A percentile compares a stretch with the other conserved stretches of the same genome.
Conservation (phyloP, 2,888 invertebrate genomes). For the Stenoptilia bipunctidactyla region DNA sequence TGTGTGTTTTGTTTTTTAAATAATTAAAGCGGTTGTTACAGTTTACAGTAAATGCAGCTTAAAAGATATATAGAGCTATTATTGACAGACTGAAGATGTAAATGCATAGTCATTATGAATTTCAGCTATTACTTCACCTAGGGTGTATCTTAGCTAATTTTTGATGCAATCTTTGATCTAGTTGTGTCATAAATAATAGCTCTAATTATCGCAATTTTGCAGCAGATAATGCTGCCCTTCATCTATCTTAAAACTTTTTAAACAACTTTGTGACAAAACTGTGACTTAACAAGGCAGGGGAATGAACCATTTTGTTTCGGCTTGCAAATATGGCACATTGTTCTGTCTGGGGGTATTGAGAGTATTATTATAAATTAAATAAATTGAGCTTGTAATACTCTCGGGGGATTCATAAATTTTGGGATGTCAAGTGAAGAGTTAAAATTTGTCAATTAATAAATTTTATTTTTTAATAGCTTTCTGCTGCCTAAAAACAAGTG, state of each 20-base stretch:
- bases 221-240: neutral
- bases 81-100: neutral
- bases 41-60: neutral
- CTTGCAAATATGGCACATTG: constrained; percentile 48
- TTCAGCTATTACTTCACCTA: too few relatives aligned
- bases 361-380: constrained; percentile 26
- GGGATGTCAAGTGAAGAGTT: constrained; percentile 68
- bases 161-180: too few relatives aligned
- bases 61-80: neutral
- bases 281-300: constrained; percentile 48
- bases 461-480: constrained; percentile 4
- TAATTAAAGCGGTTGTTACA: neutral
- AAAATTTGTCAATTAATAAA: constrained; percentile 29
- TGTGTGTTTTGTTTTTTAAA: neutral
- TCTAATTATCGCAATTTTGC: neutral
- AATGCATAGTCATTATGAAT: too few relatives aligned
- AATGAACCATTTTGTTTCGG: constrained; percentile 46
- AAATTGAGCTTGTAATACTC: constrained; percentile 24
- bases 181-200: neutral
- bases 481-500: neutral
- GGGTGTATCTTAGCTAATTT: too few relatives aligned
- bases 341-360: constrained; percentile 40
- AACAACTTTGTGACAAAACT: constrained; percentile 19
- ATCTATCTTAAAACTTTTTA: neutral
- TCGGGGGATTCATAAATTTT: constrained; percentile 40